Evolutionary conservation across 2,888 invertebrate species (phyloP), one percentile per base, ranked within the genome.

Genomic region (Eristalis arbustorum): DNA sequence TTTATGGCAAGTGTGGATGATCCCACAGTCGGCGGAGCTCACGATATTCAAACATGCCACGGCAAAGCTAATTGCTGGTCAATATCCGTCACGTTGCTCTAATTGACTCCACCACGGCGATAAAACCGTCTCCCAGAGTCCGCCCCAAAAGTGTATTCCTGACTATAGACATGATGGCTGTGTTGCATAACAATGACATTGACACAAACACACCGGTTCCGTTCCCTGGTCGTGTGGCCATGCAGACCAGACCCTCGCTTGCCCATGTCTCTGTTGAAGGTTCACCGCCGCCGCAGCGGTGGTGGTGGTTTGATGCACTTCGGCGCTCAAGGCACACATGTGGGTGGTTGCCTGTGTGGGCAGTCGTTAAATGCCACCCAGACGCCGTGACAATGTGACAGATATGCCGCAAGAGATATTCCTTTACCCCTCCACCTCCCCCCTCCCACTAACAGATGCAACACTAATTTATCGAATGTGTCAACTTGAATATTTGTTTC

Each of bases 141-240:
- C 49, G 8, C 18, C 8, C 34, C 23, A 23, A 72, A 62, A 3
- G 49, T 67, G 66, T 49, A 72, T 79, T 67, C 59, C 62, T 63
- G 13, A 37, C 63, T 28, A 42, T 57, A 25, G 57, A 40, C 71
- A 57, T 23, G 61, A 10, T 57, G 63, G 5, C 18, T 4, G 14
- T 59, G 59, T 83, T 83, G 78, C 83, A 78, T 78, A 83, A 83
- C 73, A 83, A 74, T 73, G 78, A 63, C 77, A 82, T 68, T 81
- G 69, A 71, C 22, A 72, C 28, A 42, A 40, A 42, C 57, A 49
- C 49, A n/a, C n/a, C n/a, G n/a, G n/a, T n/a, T n/a, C 18, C 18
- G 63, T 62, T 34, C 37, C 59, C 34, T 23, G 56, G 49, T 18
- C 18, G 49, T 18, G 18, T 18, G 49, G 18, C 18, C 18, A 49